Evolutionary conservation across 2,113 vertebrate genomes (phyloP), one percentile per base, ranked within the genome.

Genomic region (Austrofundulus limnaeus): DNA sequence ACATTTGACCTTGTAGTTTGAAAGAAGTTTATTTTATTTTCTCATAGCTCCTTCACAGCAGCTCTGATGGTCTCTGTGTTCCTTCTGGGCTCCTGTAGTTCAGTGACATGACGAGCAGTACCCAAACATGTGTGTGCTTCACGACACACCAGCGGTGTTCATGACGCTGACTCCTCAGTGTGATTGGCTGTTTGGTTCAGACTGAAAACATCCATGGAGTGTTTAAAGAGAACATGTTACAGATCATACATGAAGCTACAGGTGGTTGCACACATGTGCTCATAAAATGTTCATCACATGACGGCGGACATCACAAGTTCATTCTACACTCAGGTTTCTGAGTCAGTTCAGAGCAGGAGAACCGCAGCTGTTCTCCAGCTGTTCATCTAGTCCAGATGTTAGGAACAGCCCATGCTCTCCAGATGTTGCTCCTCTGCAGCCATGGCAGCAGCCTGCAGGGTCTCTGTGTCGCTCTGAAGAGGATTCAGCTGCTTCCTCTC

Each of bases 371-470:
- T 19, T 31, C 15, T 59, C 52, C 52, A 50, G 66, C 12, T 59
- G 58, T 25, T 14, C 25, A 21, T 37, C 43, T 14, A 15, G 23
- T 62, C 69, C 72, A 63, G 77, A 1, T 68, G 78, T 62, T 77
- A 82, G 46, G 84, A 83, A 21, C 84, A 86, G 75, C 61, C 62
- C 25, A 86, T 84, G 72, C 8, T 19, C 16, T 88, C 88, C 64
- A 88, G 78, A 14, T 90, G 86, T 34, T 85, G 80, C 71, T 88
- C 88, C 61, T 90, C 88, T 3, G 88, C 88, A 0, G 88, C 88
- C 78, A 88, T 82, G 75, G 88, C 88, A 0, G 87, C 88, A 0
- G 88, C 88, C 69, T 90, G 88, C 43, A 90, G 85, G 0, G 88
- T 70, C 23, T 90, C 88, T 0, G 88, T 83, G 54, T 88, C 87